A percentile compares a stretch with the other conserved stretches of the same genome.
Evolutionary conservation across 2,888 invertebrate species (phyloP).

Genomic region (Pterostichus niger): DNA sequence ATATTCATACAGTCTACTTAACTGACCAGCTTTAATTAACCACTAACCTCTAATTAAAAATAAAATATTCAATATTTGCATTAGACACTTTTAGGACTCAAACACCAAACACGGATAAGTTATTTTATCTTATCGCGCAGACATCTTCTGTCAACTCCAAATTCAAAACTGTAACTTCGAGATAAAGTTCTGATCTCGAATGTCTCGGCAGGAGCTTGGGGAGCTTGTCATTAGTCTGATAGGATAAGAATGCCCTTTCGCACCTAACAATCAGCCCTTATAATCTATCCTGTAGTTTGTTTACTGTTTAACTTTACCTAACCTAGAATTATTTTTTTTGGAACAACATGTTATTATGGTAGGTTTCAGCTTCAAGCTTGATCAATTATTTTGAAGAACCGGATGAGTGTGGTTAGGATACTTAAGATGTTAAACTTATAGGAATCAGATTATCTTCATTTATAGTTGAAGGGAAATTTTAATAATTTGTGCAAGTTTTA

Average conservation of each 20-base stretch:
- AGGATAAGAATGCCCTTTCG: slow-evolving; percentile 26
- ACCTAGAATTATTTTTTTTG: background rate
- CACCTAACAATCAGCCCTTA: slow-evolving; percentile 9
- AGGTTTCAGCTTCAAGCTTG: too few relatives aligned
- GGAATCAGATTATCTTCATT: too few relatives aligned
- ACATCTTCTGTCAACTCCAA: slow-evolving; percentile 34
- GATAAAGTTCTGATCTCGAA: slow-evolving; percentile 22
- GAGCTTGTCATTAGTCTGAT: slow-evolving; percentile 9
- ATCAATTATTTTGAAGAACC: too few relatives aligned
- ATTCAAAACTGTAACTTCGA: slow-evolving; percentile 4
- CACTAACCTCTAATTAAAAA: slow-evolving; percentile 31
- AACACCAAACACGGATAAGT: slow-evolving; percentile 42
- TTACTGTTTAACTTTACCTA: background rate
- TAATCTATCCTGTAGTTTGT: background rate
- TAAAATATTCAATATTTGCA: slow-evolving; percentile 46
- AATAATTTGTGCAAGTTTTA: too few relatives aligned
- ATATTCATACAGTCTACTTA: slow-evolving; percentile 23
- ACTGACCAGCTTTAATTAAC: slow-evolving; percentile 22
- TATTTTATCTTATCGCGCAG: slow-evolving; percentile 53
- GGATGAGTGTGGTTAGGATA: too few relatives aligned
- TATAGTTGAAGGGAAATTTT: too few relatives aligned
- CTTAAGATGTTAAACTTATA: too few relatives aligned
- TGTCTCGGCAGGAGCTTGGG: background rate
- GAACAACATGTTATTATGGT: too few relatives aligned
- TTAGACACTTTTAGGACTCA: slow-evolving; percentile 1